Percentiles rank a stretch among this genome's conserved stretches.
Evolutionary conservation across 2,113 vertebrate species (phyloP).

Genomic region (Falcunculus frontatus): DNA sequence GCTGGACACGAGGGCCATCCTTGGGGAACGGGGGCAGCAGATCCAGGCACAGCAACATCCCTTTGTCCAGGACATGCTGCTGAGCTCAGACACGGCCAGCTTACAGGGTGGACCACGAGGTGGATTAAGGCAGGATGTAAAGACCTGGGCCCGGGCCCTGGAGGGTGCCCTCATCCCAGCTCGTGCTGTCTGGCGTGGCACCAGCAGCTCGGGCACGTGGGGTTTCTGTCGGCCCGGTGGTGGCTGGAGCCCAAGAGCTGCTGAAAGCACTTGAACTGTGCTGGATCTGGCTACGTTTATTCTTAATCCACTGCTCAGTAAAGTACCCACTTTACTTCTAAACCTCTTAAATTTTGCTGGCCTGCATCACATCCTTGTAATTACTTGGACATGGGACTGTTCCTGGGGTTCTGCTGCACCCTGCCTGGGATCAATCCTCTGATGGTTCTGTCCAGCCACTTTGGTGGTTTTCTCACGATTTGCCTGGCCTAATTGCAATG

Average conservation of each 20-base stretch:
- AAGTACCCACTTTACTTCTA: background rate
- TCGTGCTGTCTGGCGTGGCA: background rate
- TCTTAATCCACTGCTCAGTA: background rate
- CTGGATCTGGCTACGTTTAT: background rate
- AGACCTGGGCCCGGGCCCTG: background rate
- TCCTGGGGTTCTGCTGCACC: background rate
- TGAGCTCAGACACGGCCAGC: background rate
- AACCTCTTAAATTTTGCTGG: background rate
- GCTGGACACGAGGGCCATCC: accelerated
- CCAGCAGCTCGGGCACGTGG: background rate
- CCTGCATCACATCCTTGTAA: background rate
- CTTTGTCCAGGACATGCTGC: accelerated
- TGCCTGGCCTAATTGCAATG: background rate
- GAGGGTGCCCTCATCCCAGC: background rate
- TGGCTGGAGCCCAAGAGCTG: background rate
- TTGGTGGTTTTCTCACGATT: background rate
- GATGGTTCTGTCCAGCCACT: background rate
- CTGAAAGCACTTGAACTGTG: background rate
- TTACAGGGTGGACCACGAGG: accelerated
- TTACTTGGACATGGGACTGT: background rate
- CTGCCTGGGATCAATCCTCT: background rate
- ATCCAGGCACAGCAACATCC: accelerated
- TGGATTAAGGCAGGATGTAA: background rate
- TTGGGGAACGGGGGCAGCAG: accelerated
- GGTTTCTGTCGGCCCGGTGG: accelerated